Conservation (phyloP, 1,140 invertebrate genomes). For the Acarapis woodi region DNA sequence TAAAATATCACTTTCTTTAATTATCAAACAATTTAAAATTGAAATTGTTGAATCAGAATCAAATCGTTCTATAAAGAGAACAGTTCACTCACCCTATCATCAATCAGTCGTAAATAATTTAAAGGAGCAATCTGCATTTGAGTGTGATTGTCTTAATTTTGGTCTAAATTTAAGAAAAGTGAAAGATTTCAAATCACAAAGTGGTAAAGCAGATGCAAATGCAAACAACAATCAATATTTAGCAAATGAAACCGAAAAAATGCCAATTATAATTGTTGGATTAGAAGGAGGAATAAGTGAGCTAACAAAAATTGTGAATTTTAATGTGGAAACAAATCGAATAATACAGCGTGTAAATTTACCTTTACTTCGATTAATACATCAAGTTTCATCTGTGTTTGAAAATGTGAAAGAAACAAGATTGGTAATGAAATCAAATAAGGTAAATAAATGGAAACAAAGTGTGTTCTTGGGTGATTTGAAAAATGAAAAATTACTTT, state of each 20-base stretch:
- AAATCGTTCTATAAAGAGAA: not conserved
- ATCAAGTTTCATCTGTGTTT: slow-evolving; percentile 92
- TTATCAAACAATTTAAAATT: slow-evolving; percentile 56
- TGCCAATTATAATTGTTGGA: slow-evolving; percentile 5
- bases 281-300: slow-evolving; percentile 26
- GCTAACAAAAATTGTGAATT: slow-evolving; percentile 56
- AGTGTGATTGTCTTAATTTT: slow-evolving; percentile 61
- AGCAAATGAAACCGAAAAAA: not conserved
- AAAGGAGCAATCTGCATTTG: slow-evolving; percentile 49
- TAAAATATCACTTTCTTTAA: slow-evolving; percentile 54
- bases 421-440: slow-evolving; percentile 38
- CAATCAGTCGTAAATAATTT: not conserved
- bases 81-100: not conserved
- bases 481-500: not conserved
- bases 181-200: slow-evolving; percentile 1
- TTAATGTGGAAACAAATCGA: slow-evolving; percentile 51
- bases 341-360: slow-evolving; percentile 79
- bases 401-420: slow-evolving; percentile 84
- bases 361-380: slow-evolving; percentile 62
- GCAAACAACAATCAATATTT: not conserved
- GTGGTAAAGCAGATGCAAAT: not conserved
- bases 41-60: slow-evolving; percentile 53
- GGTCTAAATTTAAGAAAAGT: slow-evolving; percentile 19
- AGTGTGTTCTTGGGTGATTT: slow-evolving; percentile 12
- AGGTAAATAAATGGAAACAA: slow-evolving; percentile 19